phyloP scores from a whole-genome alignment of 2,797 vertebrate species.

The Eulemur mongoz region DNA sequence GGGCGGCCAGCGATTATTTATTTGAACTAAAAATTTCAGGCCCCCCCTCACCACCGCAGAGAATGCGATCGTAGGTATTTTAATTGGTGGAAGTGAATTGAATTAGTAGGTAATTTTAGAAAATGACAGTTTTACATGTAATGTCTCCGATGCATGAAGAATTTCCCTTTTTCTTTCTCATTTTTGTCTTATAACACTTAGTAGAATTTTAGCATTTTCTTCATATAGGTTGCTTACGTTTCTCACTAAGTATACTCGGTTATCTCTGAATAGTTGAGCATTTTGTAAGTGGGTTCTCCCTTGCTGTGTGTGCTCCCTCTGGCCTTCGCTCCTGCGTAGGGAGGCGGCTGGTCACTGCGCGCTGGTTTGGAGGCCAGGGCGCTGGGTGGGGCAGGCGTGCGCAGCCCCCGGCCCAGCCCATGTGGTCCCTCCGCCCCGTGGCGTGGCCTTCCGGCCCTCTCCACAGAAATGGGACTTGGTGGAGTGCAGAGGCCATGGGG shows the following conservation, averaged over 20 bases:
- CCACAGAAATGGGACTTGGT: accelerated
- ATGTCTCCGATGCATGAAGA: accelerated
- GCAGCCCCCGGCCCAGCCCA: accelerated
- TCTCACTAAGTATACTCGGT: accelerated
- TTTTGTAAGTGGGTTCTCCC: background rate
- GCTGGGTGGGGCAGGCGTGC: background rate
- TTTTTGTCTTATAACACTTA: accelerated
- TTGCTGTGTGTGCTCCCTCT: accelerated
- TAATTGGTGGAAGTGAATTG: accelerated
- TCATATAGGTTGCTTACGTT: accelerated
- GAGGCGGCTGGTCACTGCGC: accelerated
- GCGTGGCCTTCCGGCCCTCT: accelerated
- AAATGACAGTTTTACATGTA: accelerated
- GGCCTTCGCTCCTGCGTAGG: background rate
- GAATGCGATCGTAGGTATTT: accelerated
- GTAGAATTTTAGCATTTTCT: accelerated
- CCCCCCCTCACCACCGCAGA: accelerated
- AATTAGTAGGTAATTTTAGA: accelerated
- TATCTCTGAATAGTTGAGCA: too few species aligned
- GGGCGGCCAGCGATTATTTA: accelerated
- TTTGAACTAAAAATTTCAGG: background rate
- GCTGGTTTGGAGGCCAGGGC: background rate
- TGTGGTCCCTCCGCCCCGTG: accelerated
- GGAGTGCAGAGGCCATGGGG: accelerated
- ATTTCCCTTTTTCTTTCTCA: accelerated